Evolutionary conservation across 2,113 vertebrate genomes (phyloP).

Genomic region (Eira barbara): DNA sequence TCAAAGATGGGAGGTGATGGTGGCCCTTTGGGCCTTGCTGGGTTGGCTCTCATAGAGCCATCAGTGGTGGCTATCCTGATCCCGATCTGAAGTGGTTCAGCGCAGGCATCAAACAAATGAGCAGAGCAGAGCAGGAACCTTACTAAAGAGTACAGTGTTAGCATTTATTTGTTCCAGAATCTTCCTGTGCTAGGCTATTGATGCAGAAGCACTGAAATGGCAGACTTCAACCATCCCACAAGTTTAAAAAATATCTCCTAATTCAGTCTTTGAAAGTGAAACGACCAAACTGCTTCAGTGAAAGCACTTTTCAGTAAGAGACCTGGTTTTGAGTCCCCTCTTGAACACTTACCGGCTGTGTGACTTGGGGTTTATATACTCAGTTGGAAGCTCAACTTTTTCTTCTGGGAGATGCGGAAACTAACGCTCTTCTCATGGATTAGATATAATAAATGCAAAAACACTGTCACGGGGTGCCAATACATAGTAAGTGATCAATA

Average conservation of each 20-base stretch:
- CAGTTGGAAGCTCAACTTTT: not conserved
- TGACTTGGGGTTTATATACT: not conserved
- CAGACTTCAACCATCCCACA: not conserved
- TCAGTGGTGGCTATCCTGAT: not conserved
- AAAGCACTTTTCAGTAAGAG: not conserved
- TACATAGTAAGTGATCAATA: not conserved
- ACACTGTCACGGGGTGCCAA: not conserved
- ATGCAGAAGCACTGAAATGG: not conserved
- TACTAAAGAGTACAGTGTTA: not conserved
- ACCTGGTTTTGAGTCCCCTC: not conserved
- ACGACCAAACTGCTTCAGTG: not conserved
- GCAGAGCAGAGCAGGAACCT: not conserved
- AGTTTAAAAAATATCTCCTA: not conserved
- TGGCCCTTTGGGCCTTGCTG: not conserved
- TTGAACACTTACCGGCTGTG: not conserved
- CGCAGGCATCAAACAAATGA: not conserved
- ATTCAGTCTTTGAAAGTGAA: not conserved
- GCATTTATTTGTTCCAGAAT: not conserved
- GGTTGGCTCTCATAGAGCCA: not conserved
- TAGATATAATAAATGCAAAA: not conserved
- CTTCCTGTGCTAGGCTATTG: not conserved
- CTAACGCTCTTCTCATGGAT: not conserved
- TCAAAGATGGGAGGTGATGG: not conserved
- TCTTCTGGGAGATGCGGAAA: not conserved
- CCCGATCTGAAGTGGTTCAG: not conserved